Conservation (phyloP, 2,113 vertebrate genomes). For the Amphiprion percula region DNA sequence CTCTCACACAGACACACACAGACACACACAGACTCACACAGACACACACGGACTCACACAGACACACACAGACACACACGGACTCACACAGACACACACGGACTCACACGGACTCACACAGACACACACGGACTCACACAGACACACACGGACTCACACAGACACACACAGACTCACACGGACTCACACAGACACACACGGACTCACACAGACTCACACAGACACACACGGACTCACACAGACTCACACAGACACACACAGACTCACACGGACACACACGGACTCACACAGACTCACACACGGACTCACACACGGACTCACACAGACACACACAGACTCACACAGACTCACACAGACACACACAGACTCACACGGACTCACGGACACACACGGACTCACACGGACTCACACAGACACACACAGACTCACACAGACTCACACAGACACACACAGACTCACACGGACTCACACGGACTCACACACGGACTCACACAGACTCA, state of each 20-base stretch:
- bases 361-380: slow-evolving; percentile 3
- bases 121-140: slow-evolving; percentile 20
- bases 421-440: not conserved
- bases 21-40: slow-evolving; percentile 20
- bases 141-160: slow-evolving; percentile 13
- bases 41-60: slow-evolving; percentile 14
- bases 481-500: too few species aligned
- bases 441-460: too few species aligned
- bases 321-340: slow-evolving; percentile 21
- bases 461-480: too few species aligned
- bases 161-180: not conserved
- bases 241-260: slow-evolving; percentile 8
- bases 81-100: slow-evolving; percentile 24
- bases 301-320: not conserved
- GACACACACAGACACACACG: slow-evolving; percentile 8
- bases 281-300: not conserved
- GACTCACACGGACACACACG: slow-evolving; percentile 24
- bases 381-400: not conserved
- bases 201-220: slow-evolving; percentile 17
- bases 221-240: slow-evolving; percentile 13
- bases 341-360: slow-evolving; percentile 6
- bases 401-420: slow-evolving; percentile 23
- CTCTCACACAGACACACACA: slow-evolving; percentile 33
- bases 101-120: slow-evolving; percentile 8
- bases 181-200: not conserved